Percentiles rank a stretch among this genome's conserved stretches.
phyloP scores from a whole-genome alignment of 2,113 vertebrate species.

The Terrapene triunguis region DNA sequence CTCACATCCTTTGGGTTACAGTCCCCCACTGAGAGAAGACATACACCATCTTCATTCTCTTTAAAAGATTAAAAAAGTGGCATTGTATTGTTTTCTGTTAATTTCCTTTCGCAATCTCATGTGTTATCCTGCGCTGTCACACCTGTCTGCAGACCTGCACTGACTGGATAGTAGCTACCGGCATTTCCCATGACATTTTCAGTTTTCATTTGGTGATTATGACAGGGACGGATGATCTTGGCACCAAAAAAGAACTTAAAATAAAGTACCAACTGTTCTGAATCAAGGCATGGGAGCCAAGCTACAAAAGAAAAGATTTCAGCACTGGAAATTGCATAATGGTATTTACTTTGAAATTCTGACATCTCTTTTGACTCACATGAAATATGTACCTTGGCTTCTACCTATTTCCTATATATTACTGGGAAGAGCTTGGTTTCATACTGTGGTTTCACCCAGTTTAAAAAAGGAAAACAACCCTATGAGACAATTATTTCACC shows the following conservation, averaged over 20 bases:
- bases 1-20: rapidly evolving
- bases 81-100: rapidly evolving
- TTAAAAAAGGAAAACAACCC: constrained; percentile 23
- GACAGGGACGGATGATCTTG: background rate
- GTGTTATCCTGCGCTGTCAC: rapidly evolving
- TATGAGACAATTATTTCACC: constrained; percentile 28
- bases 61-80: rapidly evolving
- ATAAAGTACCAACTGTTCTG: background rate
- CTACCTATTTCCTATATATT: background rate
- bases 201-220: background rate
- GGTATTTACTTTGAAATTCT: constrained; percentile 25
- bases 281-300: background rate
- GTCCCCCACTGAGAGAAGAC: background rate
- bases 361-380: constrained; percentile 24
- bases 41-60: background rate
- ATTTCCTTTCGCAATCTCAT: rapidly evolving
- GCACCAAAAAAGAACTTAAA: background rate
- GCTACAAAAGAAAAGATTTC: background rate
- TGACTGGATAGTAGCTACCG: background rate
- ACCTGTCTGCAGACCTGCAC: rapidly evolving
- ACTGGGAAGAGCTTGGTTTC: constrained; percentile 54
- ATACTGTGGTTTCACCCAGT: constrained; percentile 54
- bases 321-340: background rate
- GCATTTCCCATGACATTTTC: background rate
- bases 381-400: constrained; percentile 46